Conservation (phyloP, 2,888 invertebrate genomes). For the Drosophila villosipedis region DNA sequence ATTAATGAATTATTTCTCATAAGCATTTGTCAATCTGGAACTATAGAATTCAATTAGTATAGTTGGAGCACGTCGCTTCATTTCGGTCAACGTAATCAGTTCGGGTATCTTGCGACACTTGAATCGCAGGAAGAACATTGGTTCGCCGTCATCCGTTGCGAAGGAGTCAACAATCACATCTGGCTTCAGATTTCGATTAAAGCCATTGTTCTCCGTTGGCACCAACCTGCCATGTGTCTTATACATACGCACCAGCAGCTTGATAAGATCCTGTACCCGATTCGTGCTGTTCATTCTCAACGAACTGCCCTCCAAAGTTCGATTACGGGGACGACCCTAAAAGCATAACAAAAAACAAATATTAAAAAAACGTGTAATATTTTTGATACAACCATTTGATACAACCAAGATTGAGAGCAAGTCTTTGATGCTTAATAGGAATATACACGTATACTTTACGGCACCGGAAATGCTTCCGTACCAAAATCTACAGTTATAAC, state of each 20-base stretch:
- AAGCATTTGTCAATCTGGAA: neutral
- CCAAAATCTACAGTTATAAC: neutral
- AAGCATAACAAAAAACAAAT: neutral
- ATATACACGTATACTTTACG: neutral
- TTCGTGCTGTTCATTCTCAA: neutral
- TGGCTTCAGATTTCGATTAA: slow-evolving; percentile 18
- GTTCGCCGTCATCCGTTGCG: rapidly evolving
- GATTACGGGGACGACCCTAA: neutral
- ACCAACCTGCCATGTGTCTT: neutral
- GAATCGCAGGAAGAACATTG: slow-evolving; percentile 16
- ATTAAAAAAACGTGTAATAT: neutral
- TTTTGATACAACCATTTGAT: neutral
- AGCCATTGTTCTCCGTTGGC: slow-evolving; percentile 24
- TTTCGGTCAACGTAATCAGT: neutral
- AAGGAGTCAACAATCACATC: slow-evolving; percentile 5
- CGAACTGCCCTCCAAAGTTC: rapidly evolving
- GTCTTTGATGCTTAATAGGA: neutral
- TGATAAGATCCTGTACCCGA: rapidly evolving
- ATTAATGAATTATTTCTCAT: neutral
- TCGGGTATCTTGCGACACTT: slow-evolving; percentile 35
- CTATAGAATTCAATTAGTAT: slow-evolving; percentile 19
- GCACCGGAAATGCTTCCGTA: neutral
- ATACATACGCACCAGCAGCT: neutral
- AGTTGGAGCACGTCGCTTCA: slow-evolving; percentile 13
- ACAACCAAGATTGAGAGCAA: neutral